Percentiles rank a stretch among this genome's conserved stretches.
Evolutionary conservation across 2,113 vertebrate species (phyloP).

Genomic region (Periophthalmus modestus): DNA sequence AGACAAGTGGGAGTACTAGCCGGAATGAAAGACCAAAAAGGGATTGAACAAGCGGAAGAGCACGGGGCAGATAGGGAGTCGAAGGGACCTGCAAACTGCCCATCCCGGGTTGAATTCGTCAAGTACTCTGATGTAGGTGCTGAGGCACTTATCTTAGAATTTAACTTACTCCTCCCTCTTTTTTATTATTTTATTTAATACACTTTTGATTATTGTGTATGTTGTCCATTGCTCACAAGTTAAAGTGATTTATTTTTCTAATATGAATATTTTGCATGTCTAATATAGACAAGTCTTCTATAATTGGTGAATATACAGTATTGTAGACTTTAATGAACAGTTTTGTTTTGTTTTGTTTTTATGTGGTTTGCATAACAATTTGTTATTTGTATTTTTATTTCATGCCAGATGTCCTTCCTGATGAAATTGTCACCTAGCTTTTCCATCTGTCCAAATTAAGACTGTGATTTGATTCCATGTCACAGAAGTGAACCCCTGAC

Average conservation of each 20-base stretch:
- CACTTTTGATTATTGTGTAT: background rate
- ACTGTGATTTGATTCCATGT: background rate
- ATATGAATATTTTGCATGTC: no score
- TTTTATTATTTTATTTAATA: background rate
- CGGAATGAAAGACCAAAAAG: constrained; percentile 15
- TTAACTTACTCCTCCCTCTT: no score
- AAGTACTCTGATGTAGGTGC: constrained; percentile 73
- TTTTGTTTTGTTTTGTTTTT: no score
- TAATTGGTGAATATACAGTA: background rate
- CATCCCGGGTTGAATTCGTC: constrained; percentile 77
- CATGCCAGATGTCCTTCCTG: background rate
- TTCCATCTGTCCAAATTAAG: background rate
- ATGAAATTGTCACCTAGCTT: background rate
- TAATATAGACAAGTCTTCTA: no score
- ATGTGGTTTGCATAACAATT: background rate
- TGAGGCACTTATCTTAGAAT: no score
- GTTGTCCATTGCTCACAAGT: background rate
- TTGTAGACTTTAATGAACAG: background rate
- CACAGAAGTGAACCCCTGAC: background rate
- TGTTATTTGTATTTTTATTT: background rate
- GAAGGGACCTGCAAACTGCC: constrained; percentile 63
- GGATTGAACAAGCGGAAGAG: constrained; percentile 55
- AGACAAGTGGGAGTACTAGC: constrained; percentile 65
- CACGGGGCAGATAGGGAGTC: constrained; percentile 46
- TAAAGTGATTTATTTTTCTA: background rate